A percentile compares a stretch with the other conserved stretches of the same genome.
Evolutionary conservation across 1,140 invertebrate species (phyloP).

Genomic region (Macrotrachela quadricornifera): DNA sequence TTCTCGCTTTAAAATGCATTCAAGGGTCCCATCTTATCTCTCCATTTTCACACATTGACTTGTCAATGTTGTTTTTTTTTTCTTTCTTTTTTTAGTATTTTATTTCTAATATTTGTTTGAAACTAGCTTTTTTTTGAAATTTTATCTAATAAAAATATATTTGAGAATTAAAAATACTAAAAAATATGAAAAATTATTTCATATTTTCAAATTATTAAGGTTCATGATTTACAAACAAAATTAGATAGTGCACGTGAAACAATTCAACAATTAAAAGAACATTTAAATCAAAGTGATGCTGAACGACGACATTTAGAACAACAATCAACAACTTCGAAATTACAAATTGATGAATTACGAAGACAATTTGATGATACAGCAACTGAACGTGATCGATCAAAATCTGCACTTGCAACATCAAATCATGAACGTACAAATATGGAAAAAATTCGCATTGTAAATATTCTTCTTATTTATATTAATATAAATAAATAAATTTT

Average conservation of each 20-base stretch:
- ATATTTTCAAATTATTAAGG: neutral
- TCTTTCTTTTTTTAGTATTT: too few relatives aligned
- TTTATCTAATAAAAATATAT: too few relatives aligned
- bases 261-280: constrained; percentile 14
- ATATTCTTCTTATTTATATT: too few relatives aligned
- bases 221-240: constrained; percentile 21
- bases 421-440: constrained; percentile 24
- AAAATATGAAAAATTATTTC: too few relatives aligned
- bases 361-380: constrained; percentile 21
- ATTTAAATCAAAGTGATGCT: constrained; percentile 23
- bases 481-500: neutral
- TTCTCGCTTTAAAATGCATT: too few relatives aligned
- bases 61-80: too few relatives aligned
- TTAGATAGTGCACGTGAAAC: constrained; percentile 20
- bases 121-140: too few relatives aligned
- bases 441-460: constrained; percentile 19
- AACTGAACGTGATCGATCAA: constrained; percentile 23
- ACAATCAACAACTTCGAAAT: constrained; percentile 13
- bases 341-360: constrained; percentile 20
- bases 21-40: too few relatives aligned
- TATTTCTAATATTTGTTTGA: too few relatives aligned
- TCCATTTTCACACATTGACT: too few relatives aligned
- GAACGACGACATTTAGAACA: constrained; percentile 22
- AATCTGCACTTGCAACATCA: constrained; percentile 21
- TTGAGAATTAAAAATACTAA: too few relatives aligned